phyloP scores from a whole-genome alignment of 2,888 invertebrate genomes.

The Sabellastarte sp. region DNA sequence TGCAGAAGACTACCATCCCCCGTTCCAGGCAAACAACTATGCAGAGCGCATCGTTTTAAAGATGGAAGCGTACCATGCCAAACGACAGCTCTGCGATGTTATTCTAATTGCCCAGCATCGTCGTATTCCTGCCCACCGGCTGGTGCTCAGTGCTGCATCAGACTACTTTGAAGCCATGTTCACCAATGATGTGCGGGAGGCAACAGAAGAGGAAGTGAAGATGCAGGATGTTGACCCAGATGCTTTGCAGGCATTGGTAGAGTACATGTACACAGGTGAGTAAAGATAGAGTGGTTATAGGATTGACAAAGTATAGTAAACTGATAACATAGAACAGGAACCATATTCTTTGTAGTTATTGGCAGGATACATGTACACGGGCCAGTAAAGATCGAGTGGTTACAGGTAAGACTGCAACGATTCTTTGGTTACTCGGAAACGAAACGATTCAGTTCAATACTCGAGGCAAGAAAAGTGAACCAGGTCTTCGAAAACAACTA shows the following conservation, averaged over 20 bases:
- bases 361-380: too few relatives aligned
- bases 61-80: conserved; percentile 73
- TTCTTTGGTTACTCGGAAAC: too few relatives aligned
- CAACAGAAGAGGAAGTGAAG: conserved; percentile 79
- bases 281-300: too few relatives aligned
- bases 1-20: not conserved
- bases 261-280: conserved; percentile 87
- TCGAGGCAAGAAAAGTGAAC: too few relatives aligned
- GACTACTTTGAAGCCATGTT: conserved; percentile 97
- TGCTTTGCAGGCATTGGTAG: conserved; percentile 79
- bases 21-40: not conserved
- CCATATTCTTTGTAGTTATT: too few relatives aligned
- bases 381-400: too few relatives aligned
- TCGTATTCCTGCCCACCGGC: conserved; percentile 77
- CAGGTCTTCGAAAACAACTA: too few relatives aligned
- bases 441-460: too few relatives aligned
- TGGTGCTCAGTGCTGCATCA: conserved; percentile 86
- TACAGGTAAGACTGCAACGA: too few relatives aligned
- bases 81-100: conserved; percentile 84
- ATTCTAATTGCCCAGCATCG: conserved; percentile 74
- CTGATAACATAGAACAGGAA: too few relatives aligned
- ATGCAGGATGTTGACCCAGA: conserved; percentile 83
- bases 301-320: too few relatives aligned
- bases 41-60: conserved; percentile 69
- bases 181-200: conserved; percentile 81